Evolutionary conservation across 2,888 invertebrate species (phyloP).

Genomic region (Cheilosia impressa): DNA sequence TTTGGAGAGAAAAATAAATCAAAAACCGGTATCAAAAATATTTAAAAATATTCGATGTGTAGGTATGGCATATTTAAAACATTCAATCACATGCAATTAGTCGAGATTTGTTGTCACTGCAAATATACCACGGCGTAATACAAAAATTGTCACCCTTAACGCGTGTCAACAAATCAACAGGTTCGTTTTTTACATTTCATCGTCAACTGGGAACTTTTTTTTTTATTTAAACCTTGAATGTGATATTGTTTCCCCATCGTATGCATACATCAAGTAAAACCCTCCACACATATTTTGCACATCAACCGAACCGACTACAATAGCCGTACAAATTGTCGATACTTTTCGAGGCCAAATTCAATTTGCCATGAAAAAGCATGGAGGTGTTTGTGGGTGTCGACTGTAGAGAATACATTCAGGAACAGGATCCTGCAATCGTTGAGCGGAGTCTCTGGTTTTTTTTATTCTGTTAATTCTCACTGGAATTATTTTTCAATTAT

Average conservation of each 20-base stretch:
- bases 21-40: background rate
- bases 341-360: slow-evolving; percentile 73
- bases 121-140: slow-evolving; percentile 24
- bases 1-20: too few species aligned
- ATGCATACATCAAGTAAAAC: slow-evolving; percentile 41
- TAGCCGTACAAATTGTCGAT: slow-evolving; percentile 74
- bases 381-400: slow-evolving; percentile 31
- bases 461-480: slow-evolving; percentile 58
- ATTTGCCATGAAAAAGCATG: slow-evolving; percentile 68
- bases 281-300: slow-evolving; percentile 69
- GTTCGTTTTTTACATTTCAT: slow-evolving; percentile 55
- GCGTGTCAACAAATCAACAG: slow-evolving; percentile 75
- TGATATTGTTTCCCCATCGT: slow-evolving; percentile 59
- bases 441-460: slow-evolving; percentile 43
- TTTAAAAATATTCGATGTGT: background rate
- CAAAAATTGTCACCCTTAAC: slow-evolving; percentile 66
- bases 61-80: background rate
- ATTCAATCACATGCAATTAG: slow-evolving; percentile 43
- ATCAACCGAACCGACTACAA: slow-evolving; percentile 73
- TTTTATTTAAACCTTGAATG: slow-evolving; percentile 48
- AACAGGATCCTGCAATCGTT: slow-evolving; percentile 42
- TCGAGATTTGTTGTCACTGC: slow-evolving; percentile 45
- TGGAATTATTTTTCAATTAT: slow-evolving; percentile 75
- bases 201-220: slow-evolving; percentile 34
- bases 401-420: background rate